A percentile compares a stretch with the other conserved stretches of the same genome.
Evolutionary conservation across 2,888 invertebrate genomes (phyloP).

Genomic region (Andrena chrysosceles): DNA sequence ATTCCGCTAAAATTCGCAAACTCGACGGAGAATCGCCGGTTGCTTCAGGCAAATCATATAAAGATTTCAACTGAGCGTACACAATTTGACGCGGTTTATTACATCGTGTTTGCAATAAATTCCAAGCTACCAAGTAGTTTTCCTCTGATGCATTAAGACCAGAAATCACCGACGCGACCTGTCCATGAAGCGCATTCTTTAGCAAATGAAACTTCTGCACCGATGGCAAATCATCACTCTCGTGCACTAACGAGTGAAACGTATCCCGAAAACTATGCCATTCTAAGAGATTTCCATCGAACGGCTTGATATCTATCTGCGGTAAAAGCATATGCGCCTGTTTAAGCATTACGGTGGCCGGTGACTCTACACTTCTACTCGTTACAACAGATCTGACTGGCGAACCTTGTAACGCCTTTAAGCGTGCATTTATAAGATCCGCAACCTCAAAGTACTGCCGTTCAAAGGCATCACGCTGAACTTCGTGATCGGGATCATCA

Average conservation of each 20-base stretch:
- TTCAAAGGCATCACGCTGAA: too few relatives aligned
- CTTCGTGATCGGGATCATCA: too few relatives aligned
- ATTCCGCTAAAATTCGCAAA: not conserved
- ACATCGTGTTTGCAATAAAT: not conserved
- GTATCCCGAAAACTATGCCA: slow-evolving; percentile 1
- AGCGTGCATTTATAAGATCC: too few relatives aligned
- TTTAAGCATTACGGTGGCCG: not conserved
- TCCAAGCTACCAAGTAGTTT: not conserved
- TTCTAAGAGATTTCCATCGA: not conserved
- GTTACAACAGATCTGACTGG: too few relatives aligned
- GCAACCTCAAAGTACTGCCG: too few relatives aligned
- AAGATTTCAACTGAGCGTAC: not conserved
- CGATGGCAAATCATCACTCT: not conserved
- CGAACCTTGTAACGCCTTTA: too few relatives aligned
- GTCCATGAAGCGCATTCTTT: slow-evolving; percentile 1
- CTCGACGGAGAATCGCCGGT: not conserved
- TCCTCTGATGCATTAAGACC: not conserved
- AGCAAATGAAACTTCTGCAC: slow-evolving; percentile 5
- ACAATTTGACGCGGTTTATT: not conserved
- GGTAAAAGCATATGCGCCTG: not conserved
- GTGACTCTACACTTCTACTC: not conserved
- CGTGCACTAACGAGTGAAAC: not conserved
- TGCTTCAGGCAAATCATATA: not conserved
- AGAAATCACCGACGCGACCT: not conserved
- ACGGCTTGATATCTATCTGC: not conserved